These are phyloP conservation scores for Henricia sp. DNA, from an alignment of 53 echinoderm and acorn worm species.

Conservation along the genomic window DNA sequence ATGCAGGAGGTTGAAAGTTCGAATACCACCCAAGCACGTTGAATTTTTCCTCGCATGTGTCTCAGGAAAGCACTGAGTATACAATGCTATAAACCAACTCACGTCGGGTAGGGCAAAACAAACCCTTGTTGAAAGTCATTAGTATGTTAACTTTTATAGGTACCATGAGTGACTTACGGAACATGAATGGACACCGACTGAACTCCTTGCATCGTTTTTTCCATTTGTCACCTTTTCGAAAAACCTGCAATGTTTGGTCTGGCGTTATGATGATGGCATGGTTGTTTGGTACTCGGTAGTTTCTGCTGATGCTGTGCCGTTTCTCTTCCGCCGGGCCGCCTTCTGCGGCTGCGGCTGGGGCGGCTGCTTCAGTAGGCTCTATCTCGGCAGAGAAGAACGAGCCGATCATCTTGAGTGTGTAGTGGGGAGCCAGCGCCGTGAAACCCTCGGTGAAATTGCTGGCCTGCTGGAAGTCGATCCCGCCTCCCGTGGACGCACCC, in stretches of 20 bases:
- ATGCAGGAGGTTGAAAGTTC: too few species aligned
- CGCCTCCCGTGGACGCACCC: conserved; percentile 11
- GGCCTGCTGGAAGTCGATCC: conserved; percentile 6
- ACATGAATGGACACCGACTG: conserved; percentile 26
- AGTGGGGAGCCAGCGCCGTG: conserved; percentile 41
- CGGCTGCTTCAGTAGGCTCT: not conserved
- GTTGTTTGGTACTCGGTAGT: conserved; percentile 38
- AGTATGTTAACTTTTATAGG: too few species aligned
- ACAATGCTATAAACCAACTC: too few species aligned
- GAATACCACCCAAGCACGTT: too few species aligned
- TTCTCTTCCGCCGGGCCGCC: not conserved
- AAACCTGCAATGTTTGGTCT: conserved; percentile 27
- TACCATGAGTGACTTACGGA: conserved; percentile 46
- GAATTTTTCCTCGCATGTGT: too few species aligned
- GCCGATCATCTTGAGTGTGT: conserved; percentile 54
- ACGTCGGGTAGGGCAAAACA: too few species aligned
- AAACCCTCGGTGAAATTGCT: conserved; percentile 42
- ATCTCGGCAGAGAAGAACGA: conserved; percentile 50
- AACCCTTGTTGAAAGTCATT: too few species aligned
- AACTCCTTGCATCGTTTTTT: conserved; percentile 19
- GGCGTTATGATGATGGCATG: conserved; percentile 39
- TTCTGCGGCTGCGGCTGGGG: not conserved
- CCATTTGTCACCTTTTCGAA: not conserved
- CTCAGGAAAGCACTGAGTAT: too few species aligned
- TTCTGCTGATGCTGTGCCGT: conserved; percentile 19